Evolutionary conservation across 2,113 vertebrate genomes (phyloP).

Genomic region (Saccopteryx bilineata): DNA sequence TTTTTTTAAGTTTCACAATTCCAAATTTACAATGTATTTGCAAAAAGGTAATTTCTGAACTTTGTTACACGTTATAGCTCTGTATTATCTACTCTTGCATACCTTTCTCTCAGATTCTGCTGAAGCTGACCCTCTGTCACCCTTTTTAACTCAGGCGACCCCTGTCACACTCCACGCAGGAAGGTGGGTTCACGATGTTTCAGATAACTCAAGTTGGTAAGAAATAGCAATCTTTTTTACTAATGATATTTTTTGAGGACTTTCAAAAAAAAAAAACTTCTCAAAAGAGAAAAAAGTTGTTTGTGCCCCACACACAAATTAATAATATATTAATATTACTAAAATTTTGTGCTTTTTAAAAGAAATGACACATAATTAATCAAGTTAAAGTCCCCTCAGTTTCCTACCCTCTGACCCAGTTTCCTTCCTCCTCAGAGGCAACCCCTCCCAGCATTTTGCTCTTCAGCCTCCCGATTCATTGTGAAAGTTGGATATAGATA

Average conservation of each 20-base stretch:
- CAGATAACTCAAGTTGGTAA: neutral
- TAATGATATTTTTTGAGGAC: neutral
- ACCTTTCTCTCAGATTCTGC: neutral
- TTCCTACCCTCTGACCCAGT: neutral
- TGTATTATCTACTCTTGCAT: too few species aligned
- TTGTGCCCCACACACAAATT: neutral
- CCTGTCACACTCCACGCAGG: neutral
- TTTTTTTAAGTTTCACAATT: conserved; percentile 31
- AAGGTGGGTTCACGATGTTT: neutral
- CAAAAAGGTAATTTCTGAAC: neutral
- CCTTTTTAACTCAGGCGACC: neutral
- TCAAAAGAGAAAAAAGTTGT: neutral
- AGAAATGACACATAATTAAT: neutral
- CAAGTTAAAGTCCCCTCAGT: neutral
- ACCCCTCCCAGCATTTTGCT: neutral
- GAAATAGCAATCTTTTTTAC: neutral
- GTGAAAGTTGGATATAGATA: neutral
- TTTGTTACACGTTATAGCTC: neutral
- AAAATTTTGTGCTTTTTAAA: neutral
- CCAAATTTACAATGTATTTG: neutral
- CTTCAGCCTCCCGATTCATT: neutral
- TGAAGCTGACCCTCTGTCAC: neutral
- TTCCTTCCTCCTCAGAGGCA: neutral
- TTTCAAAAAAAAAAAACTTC: neutral
- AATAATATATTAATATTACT: neutral